Evolutionary conservation across 2,797 vertebrate species (phyloP).

Genomic region (Cyprinodon diabolis): DNA sequence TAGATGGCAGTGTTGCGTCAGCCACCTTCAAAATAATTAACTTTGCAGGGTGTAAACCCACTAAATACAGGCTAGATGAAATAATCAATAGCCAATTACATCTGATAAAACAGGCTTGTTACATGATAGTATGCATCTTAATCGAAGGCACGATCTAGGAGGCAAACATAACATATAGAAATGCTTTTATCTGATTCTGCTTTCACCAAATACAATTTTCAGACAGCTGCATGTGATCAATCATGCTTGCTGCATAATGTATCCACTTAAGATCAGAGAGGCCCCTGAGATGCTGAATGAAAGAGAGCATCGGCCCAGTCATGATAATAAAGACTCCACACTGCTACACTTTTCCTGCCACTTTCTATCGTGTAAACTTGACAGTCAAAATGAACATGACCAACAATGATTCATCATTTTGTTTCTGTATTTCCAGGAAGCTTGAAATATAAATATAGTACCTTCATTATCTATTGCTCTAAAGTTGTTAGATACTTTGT

Average conservation of each 20-base stretch:
- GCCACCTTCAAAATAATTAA: not conserved
- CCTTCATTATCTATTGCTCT: constrained; percentile 8
- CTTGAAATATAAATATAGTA: constrained; percentile 25
- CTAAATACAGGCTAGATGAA: not conserved
- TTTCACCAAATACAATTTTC: constrained; percentile 11
- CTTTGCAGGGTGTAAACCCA: not conserved
- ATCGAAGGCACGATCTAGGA: not conserved
- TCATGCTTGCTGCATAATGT: constrained; percentile 9
- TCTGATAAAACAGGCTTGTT: constrained; percentile 8
- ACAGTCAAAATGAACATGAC: constrained; percentile 5
- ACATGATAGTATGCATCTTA: constrained; percentile 3
- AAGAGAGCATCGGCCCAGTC: constrained; percentile 4
- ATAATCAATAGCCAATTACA: not conserved
- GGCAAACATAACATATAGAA: constrained; percentile 11
- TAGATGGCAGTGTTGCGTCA: constrained; percentile 55
- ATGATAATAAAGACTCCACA: not conserved
- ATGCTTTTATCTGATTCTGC: constrained; percentile 12
- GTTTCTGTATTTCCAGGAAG: constrained; percentile 53
- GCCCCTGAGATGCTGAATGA: not conserved
- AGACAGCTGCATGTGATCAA: constrained; percentile 14
- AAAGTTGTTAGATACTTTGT: not conserved
- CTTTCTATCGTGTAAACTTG: constrained; percentile 13
- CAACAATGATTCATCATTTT: constrained; percentile 13
- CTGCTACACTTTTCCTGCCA: constrained; percentile 8
- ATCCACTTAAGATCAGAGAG: constrained; percentile 26